Base-by-base conservation (phyloP, 2,888 invertebrate species). In the Arctia plantaginis region DNA sequence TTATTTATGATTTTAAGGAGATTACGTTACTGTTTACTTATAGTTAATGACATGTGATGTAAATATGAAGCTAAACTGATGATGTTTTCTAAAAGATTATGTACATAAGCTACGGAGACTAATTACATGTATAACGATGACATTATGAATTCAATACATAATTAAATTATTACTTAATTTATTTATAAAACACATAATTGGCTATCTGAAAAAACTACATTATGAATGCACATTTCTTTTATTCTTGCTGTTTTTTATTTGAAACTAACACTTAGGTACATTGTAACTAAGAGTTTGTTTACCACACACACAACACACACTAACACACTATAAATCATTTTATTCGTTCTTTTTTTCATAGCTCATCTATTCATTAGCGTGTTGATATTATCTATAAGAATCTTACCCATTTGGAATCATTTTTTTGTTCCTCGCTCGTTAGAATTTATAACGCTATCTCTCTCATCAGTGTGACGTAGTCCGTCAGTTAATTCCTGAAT, bases 401-500 rank as follows among this genome's bases (percentile, higher is more conserved):
- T 89, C 86, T 89, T 83, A 85, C 85, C 84, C 79, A 87, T 87
- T 86, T 86, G 82, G 80, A 88, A 88, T 87, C 82, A 81, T 83
- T 84, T 85, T 86, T 88, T 91, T 91, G 87, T 83, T 85, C 86
- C 89, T 89, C 88, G 90, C 91, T 90, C 90, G 91, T 93, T 92
- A 92, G 90, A 93, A 91, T 90, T 90, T 90, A 87, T 90, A 86
- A 89, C 85, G 78, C 87, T 93, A 93, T 94, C 93, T 86, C 74
- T 66, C 81, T 78, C 87, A 92, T 93, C 92, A 79, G 87, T 82
- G 90, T 89, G 90, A 90, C 89, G 89, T 70, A 67, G 66, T 68
- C 69, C 84, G 90, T 90, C 90, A 87, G 86, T 80, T 64, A 67
- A 55, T 83, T 78, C 73, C 80, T 64, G 77, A 81, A 83, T 77